phyloP scores from a whole-genome alignment of 2,888 invertebrate genomes.

The Merodon equestris region DNA sequence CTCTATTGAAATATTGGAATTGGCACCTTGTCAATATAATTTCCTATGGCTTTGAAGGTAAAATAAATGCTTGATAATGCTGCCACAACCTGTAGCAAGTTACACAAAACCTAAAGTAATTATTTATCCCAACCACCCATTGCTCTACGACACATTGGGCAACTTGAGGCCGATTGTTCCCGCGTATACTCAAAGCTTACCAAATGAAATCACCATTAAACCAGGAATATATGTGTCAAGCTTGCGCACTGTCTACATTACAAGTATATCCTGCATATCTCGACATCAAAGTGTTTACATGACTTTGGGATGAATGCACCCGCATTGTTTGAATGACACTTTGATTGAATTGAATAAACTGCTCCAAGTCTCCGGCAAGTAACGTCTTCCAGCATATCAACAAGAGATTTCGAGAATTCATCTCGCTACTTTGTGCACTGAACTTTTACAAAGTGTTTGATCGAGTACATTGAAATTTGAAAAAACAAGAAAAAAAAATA shows the following conservation, averaged over 20 bases:
- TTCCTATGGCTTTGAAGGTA: too few relatives aligned
- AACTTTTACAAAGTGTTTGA: too few relatives aligned
- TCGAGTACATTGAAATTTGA: slow-evolving; percentile 34
- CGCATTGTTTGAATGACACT: slow-evolving; percentile 51
- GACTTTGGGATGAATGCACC: slow-evolving; percentile 63
- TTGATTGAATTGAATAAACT: slow-evolving; percentile 7
- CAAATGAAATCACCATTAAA: slow-evolving; percentile 54
- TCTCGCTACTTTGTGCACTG: neutral
- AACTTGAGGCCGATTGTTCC: slow-evolving; percentile 45
- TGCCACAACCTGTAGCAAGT: too few relatives aligned
- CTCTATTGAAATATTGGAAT: too few relatives aligned
- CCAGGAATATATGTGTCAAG: slow-evolving; percentile 23
- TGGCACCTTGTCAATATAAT: too few relatives aligned
- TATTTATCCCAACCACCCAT: slow-evolving; percentile 37
- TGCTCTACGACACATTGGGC: slow-evolving; percentile 5
- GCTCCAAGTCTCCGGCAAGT: slow-evolving; percentile 7
- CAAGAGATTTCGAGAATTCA: neutral
- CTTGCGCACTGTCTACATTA: slow-evolving; percentile 44
- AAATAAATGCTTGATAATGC: too few relatives aligned
- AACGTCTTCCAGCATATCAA: neutral
- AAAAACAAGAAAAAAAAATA: neutral
- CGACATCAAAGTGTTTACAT: slow-evolving; percentile 58
- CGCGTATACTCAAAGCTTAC: slow-evolving; percentile 63
- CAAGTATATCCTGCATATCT: slow-evolving; percentile 24
- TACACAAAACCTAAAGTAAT: slow-evolving; percentile 10